Conservation (phyloP, 1,140 invertebrate genomes). For the Ptiloglossa arizonensis region DNA sequence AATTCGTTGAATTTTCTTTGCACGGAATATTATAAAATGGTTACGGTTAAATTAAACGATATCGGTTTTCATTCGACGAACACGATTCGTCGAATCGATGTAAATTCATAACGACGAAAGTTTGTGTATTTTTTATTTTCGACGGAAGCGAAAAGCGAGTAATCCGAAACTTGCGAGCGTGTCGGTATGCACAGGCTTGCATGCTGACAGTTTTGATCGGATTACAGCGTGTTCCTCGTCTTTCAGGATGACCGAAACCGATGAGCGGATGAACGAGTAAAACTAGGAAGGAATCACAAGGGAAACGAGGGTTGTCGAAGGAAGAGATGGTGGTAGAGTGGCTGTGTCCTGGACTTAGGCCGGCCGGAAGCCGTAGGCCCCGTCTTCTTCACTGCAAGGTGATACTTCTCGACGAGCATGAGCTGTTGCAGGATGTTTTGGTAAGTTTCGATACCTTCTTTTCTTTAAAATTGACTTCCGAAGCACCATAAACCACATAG, state of each 20-base stretch:
- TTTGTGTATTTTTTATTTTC: too few species aligned
- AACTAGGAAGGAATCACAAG: conserved; percentile 44
- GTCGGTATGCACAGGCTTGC: background rate
- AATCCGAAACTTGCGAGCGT: conserved; percentile 18
- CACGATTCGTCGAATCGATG: too few species aligned
- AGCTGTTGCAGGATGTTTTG: conserved; percentile 85
- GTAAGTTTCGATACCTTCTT: conserved; percentile 76
- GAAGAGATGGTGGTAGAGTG: conserved; percentile 80
- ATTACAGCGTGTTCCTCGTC: conserved; percentile 46
- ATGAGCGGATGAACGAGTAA: conserved; percentile 59
- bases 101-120: too few species aligned
- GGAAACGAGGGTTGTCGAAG: conserved; percentile 42
- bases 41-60: too few species aligned
- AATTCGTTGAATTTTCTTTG: too few species aligned
- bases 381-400: conserved; percentile 85
- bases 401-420: conserved; percentile 85
- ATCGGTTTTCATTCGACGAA: too few species aligned
- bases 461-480: too few species aligned
- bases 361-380: conserved; percentile 82
- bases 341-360: conserved; percentile 80
- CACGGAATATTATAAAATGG: too few species aligned
- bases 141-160: too few species aligned
- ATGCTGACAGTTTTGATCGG: conserved; percentile 32
- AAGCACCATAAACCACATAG: too few species aligned
- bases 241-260: conserved; percentile 69